These are phyloP conservation scores for Volucella zonaria DNA, from an alignment of 2,888 invertebrate genomes.

Conservation along the genomic window DNA sequence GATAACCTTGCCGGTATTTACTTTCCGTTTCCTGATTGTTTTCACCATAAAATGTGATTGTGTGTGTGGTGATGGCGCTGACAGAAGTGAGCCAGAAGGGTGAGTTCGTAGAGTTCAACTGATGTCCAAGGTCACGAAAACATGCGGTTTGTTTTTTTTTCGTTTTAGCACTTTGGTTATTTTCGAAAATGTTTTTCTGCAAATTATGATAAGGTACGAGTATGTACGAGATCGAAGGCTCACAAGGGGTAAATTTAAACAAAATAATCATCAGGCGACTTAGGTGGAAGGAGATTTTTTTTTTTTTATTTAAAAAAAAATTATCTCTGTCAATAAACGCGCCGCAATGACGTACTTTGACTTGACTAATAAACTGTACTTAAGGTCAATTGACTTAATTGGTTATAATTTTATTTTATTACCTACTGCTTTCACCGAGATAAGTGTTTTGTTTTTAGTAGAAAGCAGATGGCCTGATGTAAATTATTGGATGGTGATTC, in stretches of 20 bases:
- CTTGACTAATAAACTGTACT: conserved; percentile 39
- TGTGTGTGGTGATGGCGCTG: neutral
- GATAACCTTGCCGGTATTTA: conserved; percentile 44
- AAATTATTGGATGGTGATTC: conserved; percentile 2
- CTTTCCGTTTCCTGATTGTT: conserved; percentile 32
- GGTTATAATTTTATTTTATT: conserved; percentile 27
- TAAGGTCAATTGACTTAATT: conserved; percentile 66
- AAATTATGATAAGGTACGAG: conserved; percentile 47
- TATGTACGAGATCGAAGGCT: conserved; percentile 16
- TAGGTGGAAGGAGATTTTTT: conserved; percentile 3
- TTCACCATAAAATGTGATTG: conserved; percentile 17
- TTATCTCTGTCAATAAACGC: conserved; percentile 18
- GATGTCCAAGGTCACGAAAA: conserved; percentile 37
- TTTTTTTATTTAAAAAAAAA: neutral
- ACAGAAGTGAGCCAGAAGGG: conserved; percentile 38
- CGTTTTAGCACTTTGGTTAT: conserved; percentile 10
- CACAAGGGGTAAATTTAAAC: conserved; percentile 15
- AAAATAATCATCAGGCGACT: conserved; percentile 2
- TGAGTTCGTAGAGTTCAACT: conserved; percentile 55
- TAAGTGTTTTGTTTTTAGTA: conserved; percentile 38
- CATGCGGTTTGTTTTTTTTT: neutral
- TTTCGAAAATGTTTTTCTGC: conserved; percentile 14
- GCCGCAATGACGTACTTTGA: conserved; percentile 27
- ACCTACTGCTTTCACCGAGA: conserved; percentile 35
- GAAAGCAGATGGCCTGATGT: conserved; percentile 49